Percentiles rank a stretch among this genome's conserved stretches.
These are phyloP conservation scores for Volucella inflata DNA, from an alignment of 2,888 invertebrate species.

Conservation along the genomic window DNA sequence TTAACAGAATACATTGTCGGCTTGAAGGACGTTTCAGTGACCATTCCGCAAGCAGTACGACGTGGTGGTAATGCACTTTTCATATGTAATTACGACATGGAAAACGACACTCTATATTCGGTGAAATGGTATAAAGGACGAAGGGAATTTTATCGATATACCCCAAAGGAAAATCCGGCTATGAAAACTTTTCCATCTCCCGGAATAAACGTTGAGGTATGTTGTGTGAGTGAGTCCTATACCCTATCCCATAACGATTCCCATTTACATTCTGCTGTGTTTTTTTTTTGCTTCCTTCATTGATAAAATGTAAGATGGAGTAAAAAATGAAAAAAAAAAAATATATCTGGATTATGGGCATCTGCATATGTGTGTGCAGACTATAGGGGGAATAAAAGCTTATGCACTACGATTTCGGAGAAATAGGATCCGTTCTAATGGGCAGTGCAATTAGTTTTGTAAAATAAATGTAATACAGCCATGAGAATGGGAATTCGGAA, in stretches of 20 bases:
- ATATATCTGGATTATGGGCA: background rate
- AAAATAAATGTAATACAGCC: conserved; percentile 43
- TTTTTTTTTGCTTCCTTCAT: no score
- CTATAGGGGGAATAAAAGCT: background rate
- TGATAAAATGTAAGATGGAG: background rate
- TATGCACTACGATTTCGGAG: background rate
- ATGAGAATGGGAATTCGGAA: no score
- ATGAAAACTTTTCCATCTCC: conserved; percentile 87
- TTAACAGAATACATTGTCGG: conserved; percentile 82
- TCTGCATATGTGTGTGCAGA: conserved; percentile 18
- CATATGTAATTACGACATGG: conserved; percentile 91
- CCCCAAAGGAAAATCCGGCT: conserved; percentile 88
- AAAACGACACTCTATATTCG: conserved; percentile 91
- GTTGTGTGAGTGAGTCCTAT: conserved; percentile 69
- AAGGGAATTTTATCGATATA: conserved; percentile 93
- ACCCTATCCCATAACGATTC: background rate
- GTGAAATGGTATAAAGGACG: conserved; percentile 95
- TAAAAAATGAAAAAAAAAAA: background rate
- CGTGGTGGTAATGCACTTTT: conserved; percentile 88
- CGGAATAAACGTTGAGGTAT: conserved; percentile 87
- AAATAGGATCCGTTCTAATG: conserved; percentile 45
- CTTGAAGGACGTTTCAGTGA: conserved; percentile 88
- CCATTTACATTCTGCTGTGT: no score
- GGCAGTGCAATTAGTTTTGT: conserved; percentile 65
- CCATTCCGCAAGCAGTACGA: conserved; percentile 88